Evolutionary conservation across 1,140 invertebrate species (phyloP).

Genomic region (Anagrus nilaparvatae): DNA sequence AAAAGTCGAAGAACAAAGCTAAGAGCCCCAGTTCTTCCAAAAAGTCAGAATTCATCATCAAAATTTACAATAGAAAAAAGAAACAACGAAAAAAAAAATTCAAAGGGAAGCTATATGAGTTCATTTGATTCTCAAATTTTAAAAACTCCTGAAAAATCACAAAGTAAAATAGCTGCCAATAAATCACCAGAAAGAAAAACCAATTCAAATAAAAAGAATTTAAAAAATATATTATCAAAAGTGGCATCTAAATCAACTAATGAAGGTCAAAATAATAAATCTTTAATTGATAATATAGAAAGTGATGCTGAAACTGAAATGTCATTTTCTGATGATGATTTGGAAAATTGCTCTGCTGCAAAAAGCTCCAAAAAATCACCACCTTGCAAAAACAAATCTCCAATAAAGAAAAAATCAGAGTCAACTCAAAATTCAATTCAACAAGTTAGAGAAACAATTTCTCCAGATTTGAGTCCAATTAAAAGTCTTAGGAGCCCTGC

Average conservation of each 20-base stretch:
- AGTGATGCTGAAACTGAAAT: slow-evolving; percentile 1
- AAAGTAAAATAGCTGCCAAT: too few species aligned
- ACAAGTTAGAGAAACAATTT: not conserved
- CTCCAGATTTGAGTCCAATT: slow-evolving; percentile 6
- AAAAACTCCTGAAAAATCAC: too few species aligned
- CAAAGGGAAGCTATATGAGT: too few species aligned
- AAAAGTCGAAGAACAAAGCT: slow-evolving; percentile 8
- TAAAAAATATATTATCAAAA: too few species aligned
- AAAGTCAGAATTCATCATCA: not conserved
- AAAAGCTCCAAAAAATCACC: not conserved
- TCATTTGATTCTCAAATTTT: too few species aligned
- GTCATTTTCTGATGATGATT: not conserved
- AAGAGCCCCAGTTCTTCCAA: slow-evolving; percentile 4
- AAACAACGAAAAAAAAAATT: too few species aligned
- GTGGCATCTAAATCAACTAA: not conserved
- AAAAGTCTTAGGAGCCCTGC: slow-evolving; percentile 6
- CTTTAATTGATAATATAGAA: not conserved
- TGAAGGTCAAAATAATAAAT: not conserved
- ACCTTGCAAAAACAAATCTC: not conserved
- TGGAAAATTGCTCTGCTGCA: not conserved
- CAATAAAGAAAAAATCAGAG: not conserved
- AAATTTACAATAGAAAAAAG: not conserved
- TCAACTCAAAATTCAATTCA: not conserved
- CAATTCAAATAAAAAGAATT: too few species aligned
- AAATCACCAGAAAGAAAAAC: not conserved